Evolutionary conservation across 2,797 vertebrate genomes (phyloP).

Genomic region (Molossus molossus): DNA sequence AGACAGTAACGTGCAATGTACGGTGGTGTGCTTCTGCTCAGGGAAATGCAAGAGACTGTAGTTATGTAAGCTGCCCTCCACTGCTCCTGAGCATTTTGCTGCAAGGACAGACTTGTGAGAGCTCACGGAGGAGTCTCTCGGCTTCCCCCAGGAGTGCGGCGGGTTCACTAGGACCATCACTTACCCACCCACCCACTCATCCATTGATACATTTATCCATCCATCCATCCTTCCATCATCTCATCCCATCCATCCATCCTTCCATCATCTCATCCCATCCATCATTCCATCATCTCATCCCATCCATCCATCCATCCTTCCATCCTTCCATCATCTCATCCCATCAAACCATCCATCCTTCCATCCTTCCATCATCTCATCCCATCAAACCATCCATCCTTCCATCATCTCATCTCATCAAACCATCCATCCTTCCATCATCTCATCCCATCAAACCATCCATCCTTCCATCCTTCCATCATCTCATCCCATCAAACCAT

Average conservation of each 20-base stretch:
- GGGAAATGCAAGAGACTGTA: background rate
- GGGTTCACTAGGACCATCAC: background rate
- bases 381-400: too few relatives aligned
- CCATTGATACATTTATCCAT: background rate
- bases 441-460: too few relatives aligned
- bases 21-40: background rate
- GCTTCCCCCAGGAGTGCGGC: background rate
- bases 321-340: background rate
- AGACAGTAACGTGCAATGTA: background rate
- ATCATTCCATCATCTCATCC: too few relatives aligned
- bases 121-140: background rate
- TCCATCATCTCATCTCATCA: too few relatives aligned
- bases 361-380: too few relatives aligned
- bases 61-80: fast-evolving
- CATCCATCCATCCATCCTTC: too few relatives aligned
- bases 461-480: background rate
- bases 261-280: too few relatives aligned
- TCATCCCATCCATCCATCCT: too few relatives aligned
- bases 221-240: fast-evolving
- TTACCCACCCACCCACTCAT: background rate
- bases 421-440: background rate
- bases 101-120: background rate
- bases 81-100: background rate
- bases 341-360: background rate
- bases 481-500: too few relatives aligned